Percentiles rank a stretch among this genome's conserved stretches.
phyloP scores from a whole-genome alignment of 2,113 vertebrate species.

The Peromyscus leucopus region DNA sequence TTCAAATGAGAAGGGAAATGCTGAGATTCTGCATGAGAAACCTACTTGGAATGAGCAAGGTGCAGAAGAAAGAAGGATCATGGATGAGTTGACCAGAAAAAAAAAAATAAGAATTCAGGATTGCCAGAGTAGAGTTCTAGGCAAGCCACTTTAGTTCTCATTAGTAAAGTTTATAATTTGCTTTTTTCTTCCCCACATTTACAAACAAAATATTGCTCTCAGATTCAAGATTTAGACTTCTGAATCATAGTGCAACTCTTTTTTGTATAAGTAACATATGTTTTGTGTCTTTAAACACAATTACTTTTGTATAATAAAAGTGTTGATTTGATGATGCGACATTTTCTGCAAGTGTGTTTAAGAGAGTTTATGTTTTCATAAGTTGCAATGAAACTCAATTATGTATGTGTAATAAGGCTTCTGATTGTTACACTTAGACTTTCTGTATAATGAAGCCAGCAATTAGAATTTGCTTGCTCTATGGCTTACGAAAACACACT shows the following conservation, averaged over 20 bases:
- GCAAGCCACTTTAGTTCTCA: constrained; percentile 67
- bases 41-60: background rate
- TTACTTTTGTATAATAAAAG: constrained; percentile 91
- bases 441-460: constrained; percentile 90
- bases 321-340: constrained; percentile 90
- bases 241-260: constrained; percentile 81
- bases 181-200: constrained; percentile 62
- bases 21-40: background rate
- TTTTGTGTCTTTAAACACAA: constrained; percentile 89
- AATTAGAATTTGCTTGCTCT: constrained; percentile 91
- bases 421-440: constrained; percentile 91
- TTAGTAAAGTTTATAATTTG: constrained; percentile 80
- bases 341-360: constrained; percentile 91
- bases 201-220: constrained; percentile 70
- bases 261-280: constrained; percentile 88
- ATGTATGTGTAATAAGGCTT: constrained; percentile 91
- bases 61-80: background rate
- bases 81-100: background rate
- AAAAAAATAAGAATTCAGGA: constrained; percentile 44
- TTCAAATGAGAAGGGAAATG: background rate
- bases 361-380: constrained; percentile 91
- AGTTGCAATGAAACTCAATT: constrained; percentile 91
- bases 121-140: constrained; percentile 32
- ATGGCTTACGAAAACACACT: constrained; percentile 88
- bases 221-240: constrained; percentile 78